Conservation (phyloP, 1,140 invertebrate species). For the Hypothenemus hampei region DNA sequence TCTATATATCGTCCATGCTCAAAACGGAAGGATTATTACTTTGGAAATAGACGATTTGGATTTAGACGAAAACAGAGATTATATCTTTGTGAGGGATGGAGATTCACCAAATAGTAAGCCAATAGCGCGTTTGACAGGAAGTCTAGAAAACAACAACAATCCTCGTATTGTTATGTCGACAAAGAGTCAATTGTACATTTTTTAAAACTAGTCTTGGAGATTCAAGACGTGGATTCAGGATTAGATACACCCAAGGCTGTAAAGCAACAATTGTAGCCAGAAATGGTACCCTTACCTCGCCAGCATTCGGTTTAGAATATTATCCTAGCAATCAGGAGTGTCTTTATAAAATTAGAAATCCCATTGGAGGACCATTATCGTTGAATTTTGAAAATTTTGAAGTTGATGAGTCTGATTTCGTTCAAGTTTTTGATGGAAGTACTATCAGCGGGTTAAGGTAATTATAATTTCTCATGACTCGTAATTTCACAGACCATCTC, state of each 20-base stretch:
- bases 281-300: constrained; percentile 82
- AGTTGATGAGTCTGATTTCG: constrained; percentile 79
- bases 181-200: constrained; percentile 81
- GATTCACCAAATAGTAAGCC: constrained; percentile 76
- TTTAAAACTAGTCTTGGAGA: constrained; percentile 87
- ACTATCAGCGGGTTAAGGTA: constrained; percentile 69
- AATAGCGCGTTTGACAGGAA: constrained; percentile 77
- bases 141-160: constrained; percentile 72
- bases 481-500: background rate
- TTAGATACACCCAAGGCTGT: constrained; percentile 73
- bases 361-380: constrained; percentile 75
- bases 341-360: constrained; percentile 80
- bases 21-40: constrained; percentile 81
- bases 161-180: constrained; percentile 86
- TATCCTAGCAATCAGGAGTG: constrained; percentile 93
- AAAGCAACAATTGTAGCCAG: constrained; percentile 71
- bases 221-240: constrained; percentile 84
- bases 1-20: constrained; percentile 84
- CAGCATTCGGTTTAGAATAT: constrained; percentile 74
- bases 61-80: constrained; percentile 79
- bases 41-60: constrained; percentile 88
- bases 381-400: constrained; percentile 82
- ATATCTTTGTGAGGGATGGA: constrained; percentile 85
- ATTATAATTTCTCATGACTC: background rate
- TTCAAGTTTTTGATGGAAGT: constrained; percentile 82